Conservation (phyloP, 2,888 invertebrate species). For the Pantelozetes paolii region DNA sequence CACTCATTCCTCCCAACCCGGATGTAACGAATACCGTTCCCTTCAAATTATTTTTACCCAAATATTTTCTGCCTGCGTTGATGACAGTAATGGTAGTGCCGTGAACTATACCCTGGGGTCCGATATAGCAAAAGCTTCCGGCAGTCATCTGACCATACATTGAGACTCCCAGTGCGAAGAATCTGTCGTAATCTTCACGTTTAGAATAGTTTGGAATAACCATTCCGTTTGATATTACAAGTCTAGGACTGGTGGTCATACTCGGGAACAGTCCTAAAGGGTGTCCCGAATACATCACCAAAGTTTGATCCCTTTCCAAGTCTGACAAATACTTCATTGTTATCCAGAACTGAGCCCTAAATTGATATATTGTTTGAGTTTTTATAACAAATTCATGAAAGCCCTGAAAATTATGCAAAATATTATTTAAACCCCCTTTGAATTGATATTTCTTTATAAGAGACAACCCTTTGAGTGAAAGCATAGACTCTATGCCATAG, state of each 20-base stretch:
- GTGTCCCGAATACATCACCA: slow-evolving; percentile 62
- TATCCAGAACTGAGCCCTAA: slow-evolving; percentile 57
- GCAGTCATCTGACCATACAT: slow-evolving; percentile 65
- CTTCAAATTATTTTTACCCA: slow-evolving; percentile 54
- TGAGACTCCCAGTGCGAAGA: slow-evolving; percentile 61
- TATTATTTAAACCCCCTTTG: no score
- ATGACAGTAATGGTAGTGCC: slow-evolving; percentile 62
- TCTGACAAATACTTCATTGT: slow-evolving; percentile 58
- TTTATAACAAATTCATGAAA: no score
- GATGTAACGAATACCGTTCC: slow-evolving; percentile 61
- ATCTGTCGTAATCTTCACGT: slow-evolving; percentile 58
- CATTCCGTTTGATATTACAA: slow-evolving; percentile 63
- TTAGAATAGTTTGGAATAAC: slow-evolving; percentile 62
- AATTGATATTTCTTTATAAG: no score
- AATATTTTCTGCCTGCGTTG: slow-evolving; percentile 60
- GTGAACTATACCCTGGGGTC: slow-evolving; percentile 64
- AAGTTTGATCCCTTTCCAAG: slow-evolving; percentile 59
- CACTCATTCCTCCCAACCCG: slow-evolving; percentile 62
- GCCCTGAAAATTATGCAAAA: no score
- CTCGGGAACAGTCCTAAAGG: slow-evolving; percentile 61
- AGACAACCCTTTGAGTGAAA: no score
- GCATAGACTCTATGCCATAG: no score
- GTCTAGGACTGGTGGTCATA: slow-evolving; percentile 54
- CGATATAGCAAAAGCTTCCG: slow-evolving; percentile 63
- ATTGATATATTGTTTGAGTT: no score